Base-by-base conservation (phyloP, 2,797 vertebrate genomes). In the Rhabdomys pumilio region DNA sequence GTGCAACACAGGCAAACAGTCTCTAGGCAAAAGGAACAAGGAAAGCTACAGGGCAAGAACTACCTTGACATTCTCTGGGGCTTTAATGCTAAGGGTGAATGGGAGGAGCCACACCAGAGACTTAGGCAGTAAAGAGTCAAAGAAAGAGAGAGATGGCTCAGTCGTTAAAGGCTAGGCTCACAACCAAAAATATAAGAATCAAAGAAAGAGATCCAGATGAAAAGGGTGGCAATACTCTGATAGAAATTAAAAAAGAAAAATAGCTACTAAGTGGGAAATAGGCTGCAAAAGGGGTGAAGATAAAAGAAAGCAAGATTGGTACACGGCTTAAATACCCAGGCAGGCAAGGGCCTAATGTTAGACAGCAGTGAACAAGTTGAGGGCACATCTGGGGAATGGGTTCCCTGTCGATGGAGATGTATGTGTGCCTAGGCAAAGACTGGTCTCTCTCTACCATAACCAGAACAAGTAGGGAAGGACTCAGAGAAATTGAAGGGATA, bases 121-220 rank as follows among this genome's bases (percentile, higher is more conserved):
- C 82, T 22, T 20, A 79, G 63, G 41, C 24, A 93, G 63, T 34
- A 24, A 26, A 38, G 29, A 94, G 69, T 19, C 75, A 59, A 53
- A 87, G 57, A 55, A 91, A 77, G 34, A 10, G 50, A 50, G 50
- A 50, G 50, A 10, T 47, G 47, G 47, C 47, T 47, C 47, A 7
- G 47, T 47, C 47, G 6, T 47, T 47, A 50, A 50, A 50, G 10
- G 50, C 50, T 50, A 50, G 10, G 50, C 50, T 50, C 50, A 50
- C 10, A 50, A 50, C 50, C 50, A 47, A 47, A 50, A 50, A 50
- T 10, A 50, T 50, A 26, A 38, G 24, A 94, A 63, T 19, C 75
- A 59, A 53, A 87, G 63, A 55, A 91, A 77, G 38, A 85, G 31
- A 57, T 19, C n/a, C 76, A 57, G 81, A 94, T 26, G 69, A 80